Conservation (phyloP, 2,797 vertebrate species). For the Acrocephalus scirpaceus region DNA sequence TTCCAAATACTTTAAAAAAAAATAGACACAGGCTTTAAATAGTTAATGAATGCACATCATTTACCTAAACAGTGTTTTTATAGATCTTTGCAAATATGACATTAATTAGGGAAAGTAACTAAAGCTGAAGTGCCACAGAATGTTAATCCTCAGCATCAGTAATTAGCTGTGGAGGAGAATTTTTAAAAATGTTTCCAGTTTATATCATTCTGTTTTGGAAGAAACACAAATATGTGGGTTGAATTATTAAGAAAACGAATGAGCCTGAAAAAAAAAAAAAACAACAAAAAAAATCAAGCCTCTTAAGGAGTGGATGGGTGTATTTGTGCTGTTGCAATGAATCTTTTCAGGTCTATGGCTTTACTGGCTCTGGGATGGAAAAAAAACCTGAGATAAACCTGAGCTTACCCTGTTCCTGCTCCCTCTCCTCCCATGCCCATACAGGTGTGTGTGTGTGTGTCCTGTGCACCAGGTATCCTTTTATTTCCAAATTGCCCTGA, state of each 20-base stretch:
- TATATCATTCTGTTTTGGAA: conserved; percentile 47
- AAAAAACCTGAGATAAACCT: background rate
- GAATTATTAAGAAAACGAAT: conserved; percentile 49
- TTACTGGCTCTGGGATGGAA: background rate
- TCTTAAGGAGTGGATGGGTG: background rate
- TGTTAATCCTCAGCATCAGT: conserved; percentile 63
- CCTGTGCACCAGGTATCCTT: background rate
- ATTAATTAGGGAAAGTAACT: conserved; percentile 70
- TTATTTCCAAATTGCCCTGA: background rate
- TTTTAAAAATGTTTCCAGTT: conserved; percentile 56
- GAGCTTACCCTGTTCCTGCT: background rate
- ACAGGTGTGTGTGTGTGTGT: fast-evolving
- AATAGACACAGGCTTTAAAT: background rate
- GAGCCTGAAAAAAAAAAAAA: background rate
- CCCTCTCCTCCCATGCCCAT: fast-evolving
- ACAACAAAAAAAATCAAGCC: background rate
- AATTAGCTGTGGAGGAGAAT: conserved; percentile 57
- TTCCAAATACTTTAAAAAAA: background rate
- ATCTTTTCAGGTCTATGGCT: background rate
- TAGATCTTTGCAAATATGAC: conserved; percentile 67
- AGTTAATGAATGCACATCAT: conserved; percentile 54
- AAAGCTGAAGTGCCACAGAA: conserved; percentile 64
- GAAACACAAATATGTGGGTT: conserved; percentile 38
- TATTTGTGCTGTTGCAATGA: background rate
- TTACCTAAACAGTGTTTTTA: conserved; percentile 69